Evolutionary conservation across 2,888 invertebrate genomes (phyloP).

Genomic region (Melieria omissa): DNA sequence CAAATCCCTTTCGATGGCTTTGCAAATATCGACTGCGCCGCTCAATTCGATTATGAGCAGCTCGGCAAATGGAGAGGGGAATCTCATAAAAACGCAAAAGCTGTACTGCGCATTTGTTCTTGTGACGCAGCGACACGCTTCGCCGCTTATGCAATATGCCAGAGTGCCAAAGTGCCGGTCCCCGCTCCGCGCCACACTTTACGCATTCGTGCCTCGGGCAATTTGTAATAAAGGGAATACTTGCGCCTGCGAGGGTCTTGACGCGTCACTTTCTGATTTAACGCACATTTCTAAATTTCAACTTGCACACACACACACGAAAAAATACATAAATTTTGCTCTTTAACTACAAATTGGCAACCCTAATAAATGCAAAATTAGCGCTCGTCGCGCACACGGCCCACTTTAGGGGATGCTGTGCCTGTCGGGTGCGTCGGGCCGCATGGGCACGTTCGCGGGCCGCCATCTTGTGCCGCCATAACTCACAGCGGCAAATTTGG

Average conservation of each 20-base stretch:
- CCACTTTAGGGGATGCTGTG: slow-evolving; percentile 29
- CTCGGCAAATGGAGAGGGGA: no score
- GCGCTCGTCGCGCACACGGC: not conserved
- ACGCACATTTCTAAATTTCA: slow-evolving; percentile 20
- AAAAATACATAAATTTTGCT: slow-evolving; percentile 21
- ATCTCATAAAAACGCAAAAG: no score
- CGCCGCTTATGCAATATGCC: no score
- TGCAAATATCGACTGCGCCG: no score
- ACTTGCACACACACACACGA: not conserved
- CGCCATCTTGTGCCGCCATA: slow-evolving; percentile 23
- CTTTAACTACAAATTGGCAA: slow-evolving; percentile 49
- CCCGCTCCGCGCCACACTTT: no score
- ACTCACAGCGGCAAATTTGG: not conserved
- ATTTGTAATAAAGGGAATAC: slow-evolving; percentile 30
- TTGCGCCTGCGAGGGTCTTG: slow-evolving; percentile 19
- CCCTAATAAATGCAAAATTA: slow-evolving; percentile 52
- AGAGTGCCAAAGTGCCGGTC: no score
- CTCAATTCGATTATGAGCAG: no score
- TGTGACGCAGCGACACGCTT: no score
- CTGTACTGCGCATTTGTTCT: no score
- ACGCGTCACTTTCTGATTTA: slow-evolving; percentile 19
- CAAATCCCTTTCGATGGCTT: no score
- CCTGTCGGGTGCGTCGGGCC: slow-evolving; percentile 1
- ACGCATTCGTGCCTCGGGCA: not conserved
- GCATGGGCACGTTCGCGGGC: slow-evolving; percentile 26